A percentile compares a stretch with the other conserved stretches of the same genome.
These are phyloP conservation scores for Pogonophryne albipinna DNA, from an alignment of 2,797 vertebrate species.

Conservation along the genomic window DNA sequence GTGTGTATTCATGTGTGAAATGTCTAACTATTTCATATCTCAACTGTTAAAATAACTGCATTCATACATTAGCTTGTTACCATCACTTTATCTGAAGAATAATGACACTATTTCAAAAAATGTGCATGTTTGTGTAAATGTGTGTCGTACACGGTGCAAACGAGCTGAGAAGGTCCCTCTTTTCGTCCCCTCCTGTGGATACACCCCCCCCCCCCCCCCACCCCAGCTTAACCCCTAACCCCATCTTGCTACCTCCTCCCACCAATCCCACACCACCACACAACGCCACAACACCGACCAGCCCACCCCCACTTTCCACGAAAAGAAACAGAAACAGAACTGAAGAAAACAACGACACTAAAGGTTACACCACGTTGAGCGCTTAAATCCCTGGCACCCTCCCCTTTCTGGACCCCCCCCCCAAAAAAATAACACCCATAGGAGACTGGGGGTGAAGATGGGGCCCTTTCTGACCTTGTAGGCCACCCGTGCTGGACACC, in stretches of 20 bases:
- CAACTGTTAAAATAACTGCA: slow-evolving; percentile 42
- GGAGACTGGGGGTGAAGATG: slow-evolving; percentile 54
- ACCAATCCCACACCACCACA: slow-evolving; percentile 80
- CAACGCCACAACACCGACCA: slow-evolving; percentile 81
- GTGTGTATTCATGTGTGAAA: slow-evolving; percentile 23
- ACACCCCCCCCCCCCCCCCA: slow-evolving; percentile 7
- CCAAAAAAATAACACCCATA: slow-evolving; percentile 41
- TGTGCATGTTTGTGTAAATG: slow-evolving; percentile 26
- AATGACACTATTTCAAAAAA: not conserved
- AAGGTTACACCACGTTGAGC: slow-evolving; percentile 77
- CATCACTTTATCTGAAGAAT: not conserved
- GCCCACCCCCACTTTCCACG: slow-evolving; percentile 71
- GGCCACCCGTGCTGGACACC: slow-evolving; percentile 96
- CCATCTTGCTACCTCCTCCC: slow-evolving; percentile 66
- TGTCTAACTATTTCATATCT: slow-evolving; percentile 8
- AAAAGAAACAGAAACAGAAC: slow-evolving; percentile 74
- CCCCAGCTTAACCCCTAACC: slow-evolving; percentile 18
- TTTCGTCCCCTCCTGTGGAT: slow-evolving; percentile 85
- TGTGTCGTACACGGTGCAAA: slow-evolving; percentile 76
- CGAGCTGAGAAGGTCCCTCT: slow-evolving; percentile 86
- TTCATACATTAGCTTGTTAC: slow-evolving; percentile 32
- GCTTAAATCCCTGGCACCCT: slow-evolving; percentile 56
- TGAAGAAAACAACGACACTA: slow-evolving; percentile 75
- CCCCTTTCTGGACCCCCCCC: slow-evolving; percentile 35
- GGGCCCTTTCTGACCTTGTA: slow-evolving; percentile 92